These are phyloP conservation scores for Oncorhynchus masou DNA, from an alignment of 2,113 vertebrate species.

Conservation along the genomic window DNA sequence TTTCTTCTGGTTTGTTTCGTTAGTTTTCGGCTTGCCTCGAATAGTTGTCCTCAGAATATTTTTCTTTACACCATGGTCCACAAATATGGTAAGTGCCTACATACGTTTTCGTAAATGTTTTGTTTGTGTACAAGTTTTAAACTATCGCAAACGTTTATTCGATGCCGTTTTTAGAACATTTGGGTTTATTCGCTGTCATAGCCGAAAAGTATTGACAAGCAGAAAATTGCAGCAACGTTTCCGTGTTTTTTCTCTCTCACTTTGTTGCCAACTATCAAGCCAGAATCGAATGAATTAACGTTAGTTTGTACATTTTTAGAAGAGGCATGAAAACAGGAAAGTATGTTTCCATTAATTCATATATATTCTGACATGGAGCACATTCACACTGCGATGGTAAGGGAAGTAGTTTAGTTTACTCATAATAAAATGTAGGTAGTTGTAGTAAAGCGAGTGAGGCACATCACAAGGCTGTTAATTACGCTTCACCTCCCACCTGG, in stretches of 20 bases:
- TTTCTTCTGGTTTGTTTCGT: not conserved
- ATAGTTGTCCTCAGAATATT: not conserved
- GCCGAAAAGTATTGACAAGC: not conserved
- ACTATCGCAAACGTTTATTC: too few relatives aligned
- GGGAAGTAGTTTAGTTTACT: not conserved
- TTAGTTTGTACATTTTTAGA: not conserved
- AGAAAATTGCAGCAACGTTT: not conserved
- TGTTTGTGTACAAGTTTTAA: not conserved
- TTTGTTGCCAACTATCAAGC: not conserved
- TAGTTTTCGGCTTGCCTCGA: not conserved
- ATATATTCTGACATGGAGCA: conserved; percentile 19
- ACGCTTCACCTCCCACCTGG: conserved; percentile 44
- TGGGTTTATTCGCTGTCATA: not conserved
- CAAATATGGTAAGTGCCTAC: conserved; percentile 72
- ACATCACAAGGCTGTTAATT: not conserved
- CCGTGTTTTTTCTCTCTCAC: not conserved
- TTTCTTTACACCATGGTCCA: conserved; percentile 66
- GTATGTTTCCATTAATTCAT: conserved; percentile 39
- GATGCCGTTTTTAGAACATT: not conserved
- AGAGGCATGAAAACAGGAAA: conserved; percentile 40
- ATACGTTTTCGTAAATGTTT: conserved; percentile 12
- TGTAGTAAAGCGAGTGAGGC: not conserved
- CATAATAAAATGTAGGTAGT: too few relatives aligned
- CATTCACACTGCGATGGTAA: not conserved
- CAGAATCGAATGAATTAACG: not conserved